Base-by-base conservation (phyloP, 2,113 vertebrate species). In the Paratilapia polleni region DNA sequence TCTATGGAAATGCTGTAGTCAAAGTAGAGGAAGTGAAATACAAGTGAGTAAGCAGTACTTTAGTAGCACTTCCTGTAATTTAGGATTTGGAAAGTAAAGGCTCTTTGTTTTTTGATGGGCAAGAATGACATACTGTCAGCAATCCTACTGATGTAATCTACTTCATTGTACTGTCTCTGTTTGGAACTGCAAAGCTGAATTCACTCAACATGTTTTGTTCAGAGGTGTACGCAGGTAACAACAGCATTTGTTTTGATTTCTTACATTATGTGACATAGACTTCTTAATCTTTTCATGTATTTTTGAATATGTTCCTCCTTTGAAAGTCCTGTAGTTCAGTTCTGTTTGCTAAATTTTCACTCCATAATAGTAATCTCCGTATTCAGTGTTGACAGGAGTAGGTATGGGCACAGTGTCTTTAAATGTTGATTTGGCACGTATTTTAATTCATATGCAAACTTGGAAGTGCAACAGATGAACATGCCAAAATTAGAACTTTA, bases 151-250 rank as follows among this genome's bases (percentile, higher is more conserved):
- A 9, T 76, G 17, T 74, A 17, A 1, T 41, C 13, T 20, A 11
- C 34, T 70, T 34, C n/a, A 31, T 28, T 52, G 20, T 47, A 20
- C 20, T 74, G 20, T 80, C 7, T 68, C 26, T 52, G 17, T 43
- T 15, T 31, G 62, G n/a, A 43, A 15, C 59, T 36, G 57, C 59
- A 57, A 70, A 36, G 24, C 80, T 34, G 14, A 59, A 73, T 83
- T 41, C 43, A 63, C 6, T 63, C 70, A 87, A 61, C 85, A 96
- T 96, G 95, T 86, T 95, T 87, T 95, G 12, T 77, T 88, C 84
- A 61, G 95, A 95, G 24, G 82, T 94, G 28, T 95, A 95, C 22
- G 80, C 94, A 95, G 95, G 95, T 96, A 94, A 91, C 12, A 17
- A 13, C 19, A 12, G 3, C 3, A 8, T 77, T 75, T 60, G 1